Conservation (phyloP, 2,113 vertebrate genomes). For the Nothocercus julius region DNA sequence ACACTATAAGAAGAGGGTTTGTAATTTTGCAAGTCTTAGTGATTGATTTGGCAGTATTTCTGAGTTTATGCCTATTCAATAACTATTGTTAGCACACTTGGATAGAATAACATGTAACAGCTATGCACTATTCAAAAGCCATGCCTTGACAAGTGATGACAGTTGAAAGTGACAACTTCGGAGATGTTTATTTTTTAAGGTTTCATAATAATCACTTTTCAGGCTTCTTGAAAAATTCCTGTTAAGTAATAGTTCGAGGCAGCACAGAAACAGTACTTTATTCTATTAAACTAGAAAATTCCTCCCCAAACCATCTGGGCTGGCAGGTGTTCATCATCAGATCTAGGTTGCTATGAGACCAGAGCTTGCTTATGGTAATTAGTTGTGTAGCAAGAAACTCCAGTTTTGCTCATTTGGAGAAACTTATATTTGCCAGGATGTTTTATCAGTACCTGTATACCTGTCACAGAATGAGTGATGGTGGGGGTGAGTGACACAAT, state of each 20-base stretch:
- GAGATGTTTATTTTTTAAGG: constrained; percentile 48
- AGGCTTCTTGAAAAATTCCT: constrained; percentile 31
- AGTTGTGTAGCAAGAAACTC: constrained; percentile 45
- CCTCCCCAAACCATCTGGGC: constrained; percentile 74
- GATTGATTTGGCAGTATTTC: not conserved
- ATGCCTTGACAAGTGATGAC: constrained; percentile 11
- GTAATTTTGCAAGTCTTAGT: not conserved
- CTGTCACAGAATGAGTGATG: too few relatives aligned
- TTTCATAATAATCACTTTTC: constrained; percentile 47
- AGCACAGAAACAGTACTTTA: constrained; percentile 54
- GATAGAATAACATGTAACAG: not conserved
- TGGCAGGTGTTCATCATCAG: constrained; percentile 80
- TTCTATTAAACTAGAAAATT: constrained; percentile 72
- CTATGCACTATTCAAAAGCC: constrained; percentile 28
- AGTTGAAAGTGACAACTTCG: constrained; percentile 31
- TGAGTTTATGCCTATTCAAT: not conserved
- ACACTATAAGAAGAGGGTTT: not conserved
- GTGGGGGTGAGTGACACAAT: too few relatives aligned
- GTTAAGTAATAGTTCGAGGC: constrained; percentile 59
- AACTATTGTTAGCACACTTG: not conserved
- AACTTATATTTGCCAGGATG: constrained; percentile 18
- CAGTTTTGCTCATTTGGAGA: constrained; percentile 69
- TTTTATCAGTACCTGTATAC: not conserved
- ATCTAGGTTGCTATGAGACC: constrained; percentile 77
- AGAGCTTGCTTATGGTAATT: constrained; percentile 74